A percentile compares a stretch with the other conserved stretches of the same genome.
Evolutionary conservation across 2,888 invertebrate genomes (phyloP).

Genomic region (Pseudococcus jackbeardsleyi): DNA sequence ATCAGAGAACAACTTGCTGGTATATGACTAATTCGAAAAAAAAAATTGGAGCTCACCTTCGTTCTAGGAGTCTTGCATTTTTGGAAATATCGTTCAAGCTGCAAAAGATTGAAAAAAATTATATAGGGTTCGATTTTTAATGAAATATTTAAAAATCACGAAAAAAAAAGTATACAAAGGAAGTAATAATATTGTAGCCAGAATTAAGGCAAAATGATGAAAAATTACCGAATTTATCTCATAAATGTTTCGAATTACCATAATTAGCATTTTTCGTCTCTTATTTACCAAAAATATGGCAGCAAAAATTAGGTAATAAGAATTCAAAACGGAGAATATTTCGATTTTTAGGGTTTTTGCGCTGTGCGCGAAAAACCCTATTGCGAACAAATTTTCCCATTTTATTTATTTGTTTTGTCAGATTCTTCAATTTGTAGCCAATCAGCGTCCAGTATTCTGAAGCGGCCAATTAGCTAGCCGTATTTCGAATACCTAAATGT

Average conservation of each 20-base stretch:
- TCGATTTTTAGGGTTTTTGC: too few species aligned
- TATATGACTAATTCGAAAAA: conserved; percentile 11
- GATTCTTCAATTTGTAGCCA: too few species aligned
- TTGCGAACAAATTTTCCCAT: too few species aligned
- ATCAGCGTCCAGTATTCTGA: too few species aligned
- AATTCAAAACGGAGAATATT: background rate
- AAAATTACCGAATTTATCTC: background rate
- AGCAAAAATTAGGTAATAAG: background rate
- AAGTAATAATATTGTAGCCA: background rate
- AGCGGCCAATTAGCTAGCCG: too few species aligned
- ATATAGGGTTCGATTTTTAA: too few species aligned
- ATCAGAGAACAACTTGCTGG: background rate
- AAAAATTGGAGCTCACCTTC: conserved; percentile 29
- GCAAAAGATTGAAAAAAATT: conserved; percentile 67
- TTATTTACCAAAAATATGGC: background rate
- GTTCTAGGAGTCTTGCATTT: conserved; percentile 86
- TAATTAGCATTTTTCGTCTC: background rate
- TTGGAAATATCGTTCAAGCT: conserved; percentile 94
- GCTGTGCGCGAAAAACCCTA: too few species aligned
- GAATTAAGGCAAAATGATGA: background rate
- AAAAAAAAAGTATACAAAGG: background rate
- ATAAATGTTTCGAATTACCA: background rate
- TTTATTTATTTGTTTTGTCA: too few species aligned
- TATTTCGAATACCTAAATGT: too few species aligned
- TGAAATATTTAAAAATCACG: background rate